Evolutionary conservation across 2,113 vertebrate species (phyloP), one percentile per base, ranked within the genome.

Genomic region (Oxyruncus cristatus): DNA sequence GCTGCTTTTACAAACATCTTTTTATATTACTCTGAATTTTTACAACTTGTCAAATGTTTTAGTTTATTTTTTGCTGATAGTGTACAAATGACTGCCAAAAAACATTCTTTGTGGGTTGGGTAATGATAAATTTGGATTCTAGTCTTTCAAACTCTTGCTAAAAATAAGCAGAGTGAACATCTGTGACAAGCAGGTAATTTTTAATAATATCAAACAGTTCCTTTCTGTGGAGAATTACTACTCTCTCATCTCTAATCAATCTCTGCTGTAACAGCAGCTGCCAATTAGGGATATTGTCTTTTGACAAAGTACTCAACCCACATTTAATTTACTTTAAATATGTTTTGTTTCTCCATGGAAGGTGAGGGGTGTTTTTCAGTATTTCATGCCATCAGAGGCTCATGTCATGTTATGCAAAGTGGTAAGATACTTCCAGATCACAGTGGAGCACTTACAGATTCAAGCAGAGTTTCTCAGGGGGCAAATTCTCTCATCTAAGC

Each of bases 111-210:
- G 21, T 55, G 53, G 35, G 52, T 81, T 79, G 35, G 18, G 23
- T 80, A 90, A 95, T 42, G 67, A 89, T 42, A 84, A 90, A 95
- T 90, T 91, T 79, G 33, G 39, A 87, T 90, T 89, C 58, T 58
- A 72, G 30, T 52, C 65, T 77, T 96, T 95, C 46, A 91, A 78
- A 91, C 19, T 87, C n/a, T 14, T 35, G 49, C 35, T 87, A 89
- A 96, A 97, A 96, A 95, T 93, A 97, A 85, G 30, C 14, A 41
- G 22, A 74, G 3, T 75, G 90, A 95, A 79, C 89, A 93, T 96
- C 93, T 96, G 92, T 93, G 77, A 89, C 89, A 88, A 94, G 77
- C 46, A 94, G 94, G 97, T 97, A 95, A 87, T 93, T 95, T 96
- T 96, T 95, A 96, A 95, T 91, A 96, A 76, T 87, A 95, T 71